phyloP scores from a whole-genome alignment of 1,140 invertebrate species.

The Caenorhabditis briggsae region DNA sequence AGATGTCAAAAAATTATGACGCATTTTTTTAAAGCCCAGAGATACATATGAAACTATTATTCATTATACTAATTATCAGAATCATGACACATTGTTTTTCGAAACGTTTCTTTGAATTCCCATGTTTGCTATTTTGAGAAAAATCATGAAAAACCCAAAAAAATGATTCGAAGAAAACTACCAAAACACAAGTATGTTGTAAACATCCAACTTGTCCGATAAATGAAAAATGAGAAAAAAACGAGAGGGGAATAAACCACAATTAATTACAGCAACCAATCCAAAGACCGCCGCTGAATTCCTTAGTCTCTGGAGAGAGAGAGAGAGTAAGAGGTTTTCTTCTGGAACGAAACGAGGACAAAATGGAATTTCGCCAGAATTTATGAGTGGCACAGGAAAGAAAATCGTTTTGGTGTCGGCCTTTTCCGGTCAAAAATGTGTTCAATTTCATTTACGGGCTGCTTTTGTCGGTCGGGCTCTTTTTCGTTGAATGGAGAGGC shows the following conservation, averaged over 20 bases:
- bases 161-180: background rate
- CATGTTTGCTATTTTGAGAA: no score
- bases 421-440: slow-evolving; percentile 23
- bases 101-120: no score
- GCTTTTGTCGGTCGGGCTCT: slow-evolving; percentile 10
- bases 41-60: no score
- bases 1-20: no score
- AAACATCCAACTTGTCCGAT: background rate
- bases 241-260: background rate
- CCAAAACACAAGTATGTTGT: background rate
- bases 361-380: slow-evolving; percentile 43
- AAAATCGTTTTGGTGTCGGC: background rate
- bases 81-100: no score
- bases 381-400: slow-evolving; percentile 24
- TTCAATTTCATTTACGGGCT: slow-evolving; percentile 44
- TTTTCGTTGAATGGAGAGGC: background rate
- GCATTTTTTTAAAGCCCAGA: no score
- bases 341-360: slow-evolving; percentile 28
- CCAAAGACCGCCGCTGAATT: background rate
- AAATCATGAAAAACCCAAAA: no score
- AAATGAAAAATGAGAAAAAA: background rate
- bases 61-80: no score
- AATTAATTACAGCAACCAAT: slow-evolving; percentile 6
- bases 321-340: background rate
- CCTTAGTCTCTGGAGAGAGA: slow-evolving; percentile 29